A percentile compares a stretch with the other conserved stretches of the same genome.
These are phyloP conservation scores for Scatophagus argus DNA, from an alignment of 2,113 vertebrate species.

Conservation along the genomic window DNA sequence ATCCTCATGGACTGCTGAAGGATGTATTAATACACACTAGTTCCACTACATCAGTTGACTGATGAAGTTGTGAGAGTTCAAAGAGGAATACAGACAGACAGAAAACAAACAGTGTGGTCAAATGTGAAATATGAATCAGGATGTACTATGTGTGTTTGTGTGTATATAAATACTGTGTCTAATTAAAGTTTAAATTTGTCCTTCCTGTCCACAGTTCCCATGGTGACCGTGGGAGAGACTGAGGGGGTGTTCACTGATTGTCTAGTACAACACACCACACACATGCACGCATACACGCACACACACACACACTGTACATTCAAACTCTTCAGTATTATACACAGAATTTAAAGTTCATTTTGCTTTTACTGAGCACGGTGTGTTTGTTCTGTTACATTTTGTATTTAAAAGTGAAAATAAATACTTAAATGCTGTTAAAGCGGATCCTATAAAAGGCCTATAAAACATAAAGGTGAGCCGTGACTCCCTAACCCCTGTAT, in stretches of 20 bases:
- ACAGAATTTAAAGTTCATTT: not conserved
- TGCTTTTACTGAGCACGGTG: not conserved
- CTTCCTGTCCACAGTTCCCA: slow-evolving; percentile 63
- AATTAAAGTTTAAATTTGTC: slow-evolving; percentile 56
- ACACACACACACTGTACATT: not conserved
- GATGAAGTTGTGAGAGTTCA: slow-evolving; percentile 14
- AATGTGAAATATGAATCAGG: slow-evolving; percentile 35
- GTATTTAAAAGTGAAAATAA: not conserved
- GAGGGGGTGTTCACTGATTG: slow-evolving; percentile 34
- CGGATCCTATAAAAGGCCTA: not conserved
- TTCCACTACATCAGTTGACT: slow-evolving; percentile 3
- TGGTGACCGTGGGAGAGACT: slow-evolving; percentile 51
- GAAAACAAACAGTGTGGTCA: slow-evolving; percentile 13
- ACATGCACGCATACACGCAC: slow-evolving; percentile 9
- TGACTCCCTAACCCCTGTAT: not conserved
- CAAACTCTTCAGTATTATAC: no score
- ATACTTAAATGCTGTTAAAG: not conserved
- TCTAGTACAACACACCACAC: slow-evolving; percentile 4
- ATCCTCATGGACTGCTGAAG: not conserved
- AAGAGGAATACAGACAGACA: slow-evolving; percentile 22
- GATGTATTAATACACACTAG: not conserved
- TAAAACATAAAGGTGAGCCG: not conserved
- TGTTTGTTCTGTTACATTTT: not conserved
- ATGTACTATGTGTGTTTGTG: not conserved
- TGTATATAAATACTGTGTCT: slow-evolving; percentile 25